Evolutionary conservation across 2,113 vertebrate genomes (phyloP).

Genomic region (Glareola pratincola): DNA sequence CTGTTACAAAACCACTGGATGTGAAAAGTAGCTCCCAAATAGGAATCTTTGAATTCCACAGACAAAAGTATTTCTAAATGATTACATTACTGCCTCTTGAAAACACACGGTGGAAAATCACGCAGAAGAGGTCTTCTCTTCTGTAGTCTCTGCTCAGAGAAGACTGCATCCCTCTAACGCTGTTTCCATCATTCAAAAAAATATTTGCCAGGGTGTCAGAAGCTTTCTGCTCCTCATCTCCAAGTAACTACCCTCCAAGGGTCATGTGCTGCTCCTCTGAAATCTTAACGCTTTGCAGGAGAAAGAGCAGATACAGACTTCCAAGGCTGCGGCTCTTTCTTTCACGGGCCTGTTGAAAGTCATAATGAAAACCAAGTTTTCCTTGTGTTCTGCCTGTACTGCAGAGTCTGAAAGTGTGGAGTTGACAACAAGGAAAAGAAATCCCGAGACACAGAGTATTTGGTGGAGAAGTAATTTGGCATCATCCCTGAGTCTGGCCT

Average conservation of each 20-base stretch:
- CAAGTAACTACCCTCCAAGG: background rate
- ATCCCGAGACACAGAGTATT: background rate
- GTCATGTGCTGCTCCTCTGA: background rate
- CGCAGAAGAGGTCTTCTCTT: background rate
- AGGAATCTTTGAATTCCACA: slow-evolving; percentile 1
- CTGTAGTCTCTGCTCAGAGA: background rate
- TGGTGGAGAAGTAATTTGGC: background rate
- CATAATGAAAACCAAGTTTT: slow-evolving; percentile 32
- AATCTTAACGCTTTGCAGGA: background rate
- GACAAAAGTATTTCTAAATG: slow-evolving; percentile 9
- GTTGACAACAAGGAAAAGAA: slow-evolving; percentile 14
- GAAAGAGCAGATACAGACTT: slow-evolving; percentile 23
- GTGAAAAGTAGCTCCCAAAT: slow-evolving; percentile 17
- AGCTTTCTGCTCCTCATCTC: slow-evolving; percentile 20
- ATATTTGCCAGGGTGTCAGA: background rate
- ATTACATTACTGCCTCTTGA: slow-evolving; percentile 34
- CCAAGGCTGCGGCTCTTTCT: background rate
- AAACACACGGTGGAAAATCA: slow-evolving; percentile 47
- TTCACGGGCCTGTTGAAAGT: slow-evolving; percentile 2
- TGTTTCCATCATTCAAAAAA: background rate
- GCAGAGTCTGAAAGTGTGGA: background rate
- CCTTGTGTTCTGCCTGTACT: background rate
- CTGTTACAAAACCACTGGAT: background rate
- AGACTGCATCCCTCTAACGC: background rate
- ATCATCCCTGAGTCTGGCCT: background rate